phyloP scores from a whole-genome alignment of 2,888 invertebrate species.

The Cosmia trapezina region DNA sequence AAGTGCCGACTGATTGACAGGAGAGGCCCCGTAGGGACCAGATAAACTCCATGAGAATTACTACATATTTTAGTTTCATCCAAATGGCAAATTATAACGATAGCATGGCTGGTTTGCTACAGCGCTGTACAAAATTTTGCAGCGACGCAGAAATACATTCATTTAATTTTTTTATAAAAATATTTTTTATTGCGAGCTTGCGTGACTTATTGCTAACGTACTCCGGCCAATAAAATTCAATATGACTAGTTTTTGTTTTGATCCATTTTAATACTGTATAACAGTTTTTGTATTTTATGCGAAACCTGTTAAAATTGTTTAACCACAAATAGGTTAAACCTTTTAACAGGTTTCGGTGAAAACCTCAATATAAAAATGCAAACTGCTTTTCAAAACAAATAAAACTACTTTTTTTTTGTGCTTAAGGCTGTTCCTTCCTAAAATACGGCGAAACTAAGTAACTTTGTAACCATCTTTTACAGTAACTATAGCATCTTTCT shows the following conservation, averaged over 20 bases:
- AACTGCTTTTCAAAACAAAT: neutral
- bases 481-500: no score
- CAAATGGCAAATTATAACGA: constrained; percentile 60
- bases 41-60: constrained; percentile 66
- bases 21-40: constrained; percentile 74
- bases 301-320: constrained; percentile 22
- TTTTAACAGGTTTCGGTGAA: constrained; percentile 1
- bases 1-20: constrained; percentile 86
- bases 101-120: constrained; percentile 25
- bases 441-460: no score
- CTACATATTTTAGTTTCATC: constrained; percentile 59
- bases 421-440: no score
- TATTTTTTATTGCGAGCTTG: constrained; percentile 60
- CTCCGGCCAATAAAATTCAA: constrained; percentile 64
- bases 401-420: neutral
- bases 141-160: constrained; percentile 36
- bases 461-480: no score
- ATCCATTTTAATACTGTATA: constrained; percentile 34
- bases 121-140: constrained; percentile 34
- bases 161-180: constrained; percentile 52
- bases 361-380: neutral
- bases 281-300: constrained; percentile 34
- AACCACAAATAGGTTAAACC: neutral
- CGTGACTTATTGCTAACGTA: constrained; percentile 66
- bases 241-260: constrained; percentile 61